A percentile compares a stretch with the other conserved stretches of the same genome.
Conservation (phyloP, 30 jellyfish, hydroid and myxozoan species). For the Cassiopea xamachana region DNA sequence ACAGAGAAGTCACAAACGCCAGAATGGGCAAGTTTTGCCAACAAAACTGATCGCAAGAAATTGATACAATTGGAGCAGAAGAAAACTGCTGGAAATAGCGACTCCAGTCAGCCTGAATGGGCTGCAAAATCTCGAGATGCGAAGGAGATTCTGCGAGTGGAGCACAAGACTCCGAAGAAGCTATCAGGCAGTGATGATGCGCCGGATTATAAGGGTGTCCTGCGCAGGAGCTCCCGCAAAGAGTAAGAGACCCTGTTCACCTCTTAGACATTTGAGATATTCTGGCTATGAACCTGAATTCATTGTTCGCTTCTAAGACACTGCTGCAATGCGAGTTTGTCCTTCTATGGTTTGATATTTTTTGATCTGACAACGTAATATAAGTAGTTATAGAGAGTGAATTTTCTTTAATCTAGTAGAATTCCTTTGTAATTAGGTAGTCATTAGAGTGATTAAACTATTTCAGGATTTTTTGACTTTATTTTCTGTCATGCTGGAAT, state of each 20-base stretch:
- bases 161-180: constrained; percentile 28
- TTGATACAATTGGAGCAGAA: constrained; percentile 52
- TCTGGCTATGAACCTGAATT: background rate
- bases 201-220: constrained; percentile 58
- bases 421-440: background rate
- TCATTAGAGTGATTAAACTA: background rate
- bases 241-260: constrained; percentile 47
- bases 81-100: constrained; percentile 36
- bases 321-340: background rate
- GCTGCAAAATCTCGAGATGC: constrained; percentile 67
- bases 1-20: constrained; percentile 49
- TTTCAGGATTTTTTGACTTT: too few relatives aligned
- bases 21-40: constrained; percentile 66
- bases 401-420: background rate
- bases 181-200: constrained; percentile 23
- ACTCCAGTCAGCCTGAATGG: constrained; percentile 60
- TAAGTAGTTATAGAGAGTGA: background rate
- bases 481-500: too few relatives aligned
- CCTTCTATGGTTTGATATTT: background rate
- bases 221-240: constrained; percentile 46
- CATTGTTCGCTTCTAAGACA: constrained; percentile 2
- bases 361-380: background rate
- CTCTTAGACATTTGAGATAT: background rate
- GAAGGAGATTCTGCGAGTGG: constrained; percentile 61
- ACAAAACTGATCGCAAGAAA: constrained; percentile 47